Percentiles rank a stretch among this genome's conserved stretches.
phyloP scores from a whole-genome alignment of 2,113 vertebrate species.

The Nyctibius bracteatus region DNA sequence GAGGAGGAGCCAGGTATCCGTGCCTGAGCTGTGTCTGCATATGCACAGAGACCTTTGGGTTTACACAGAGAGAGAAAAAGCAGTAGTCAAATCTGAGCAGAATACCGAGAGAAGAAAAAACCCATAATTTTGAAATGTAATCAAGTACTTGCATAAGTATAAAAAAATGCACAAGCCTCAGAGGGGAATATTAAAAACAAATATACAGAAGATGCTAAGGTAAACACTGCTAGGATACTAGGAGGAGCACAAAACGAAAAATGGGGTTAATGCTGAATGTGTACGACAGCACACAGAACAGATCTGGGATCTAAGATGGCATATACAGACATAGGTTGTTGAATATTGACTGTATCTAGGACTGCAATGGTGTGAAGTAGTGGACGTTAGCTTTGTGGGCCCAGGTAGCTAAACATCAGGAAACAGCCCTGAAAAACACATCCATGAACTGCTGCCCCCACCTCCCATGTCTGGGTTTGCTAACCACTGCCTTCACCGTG shows the following conservation, averaged over 20 bases:
- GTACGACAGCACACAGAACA: background rate
- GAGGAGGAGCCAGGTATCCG: background rate
- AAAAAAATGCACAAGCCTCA: background rate
- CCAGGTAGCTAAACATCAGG: background rate
- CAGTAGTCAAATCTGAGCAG: background rate
- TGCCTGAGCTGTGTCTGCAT: background rate
- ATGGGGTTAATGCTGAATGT: background rate
- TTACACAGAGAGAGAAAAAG: background rate
- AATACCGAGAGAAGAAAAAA: fast-evolving
- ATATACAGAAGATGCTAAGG: background rate
- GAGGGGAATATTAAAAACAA: background rate
- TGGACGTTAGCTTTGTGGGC: background rate
- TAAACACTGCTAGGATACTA: background rate
- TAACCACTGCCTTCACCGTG: background rate
- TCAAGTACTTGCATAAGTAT: background rate
- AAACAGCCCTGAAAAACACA: background rate
- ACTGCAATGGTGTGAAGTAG: background rate
- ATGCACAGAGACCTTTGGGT: background rate
- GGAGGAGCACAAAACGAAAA: background rate
- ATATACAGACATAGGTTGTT: background rate
- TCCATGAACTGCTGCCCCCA: background rate
- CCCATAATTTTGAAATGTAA: background rate
- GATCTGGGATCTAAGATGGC: background rate
- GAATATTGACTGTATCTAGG: background rate
- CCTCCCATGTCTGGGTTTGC: background rate